Evolutionary conservation across 1,140 invertebrate species (phyloP), one percentile per base, ranked within the genome.

Genomic region (Nylanderia fulva): DNA sequence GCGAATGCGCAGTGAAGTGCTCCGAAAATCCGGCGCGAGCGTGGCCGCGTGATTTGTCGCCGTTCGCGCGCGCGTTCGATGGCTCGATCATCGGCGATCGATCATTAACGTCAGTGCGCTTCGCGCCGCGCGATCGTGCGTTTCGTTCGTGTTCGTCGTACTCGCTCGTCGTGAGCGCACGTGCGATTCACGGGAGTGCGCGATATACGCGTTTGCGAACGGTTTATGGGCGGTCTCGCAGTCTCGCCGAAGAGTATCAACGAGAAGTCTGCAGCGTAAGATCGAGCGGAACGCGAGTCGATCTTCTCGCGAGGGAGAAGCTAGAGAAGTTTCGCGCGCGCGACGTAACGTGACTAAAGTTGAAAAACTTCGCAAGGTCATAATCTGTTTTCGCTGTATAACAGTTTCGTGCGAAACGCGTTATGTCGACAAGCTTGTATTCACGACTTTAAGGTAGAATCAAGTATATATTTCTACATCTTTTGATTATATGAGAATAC

Each of bases 1-100:
- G 72, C 63, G 33, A 42, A 74, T 61, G 48, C 79, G 58, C 72
- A 79, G 72, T 39, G 48, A 66, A 87, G 15, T 11, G 52, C 45
- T 88, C 66, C 61, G 75, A 88, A 88, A 88, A 88, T 85, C 84
- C 83, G 71, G 21, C 39, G 61, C 27, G 86, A 63, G 87, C 27
- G 24, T 48, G 24, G 56, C 56, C 48, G 71, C 77, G 48, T 88
- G 88, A 89, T 89, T 88, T 88, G 84, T 85, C 64, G 66, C 27
- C 58, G 74, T 71, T 27, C 27, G 21, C 36, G 24, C 56, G 11
- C 33, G 72, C 48, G 27, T 21, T 18, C 29, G 29, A 33, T 33
- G 29, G 8, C 39, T 76, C 52, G 45, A 36, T 45, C 45, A 42
- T 52, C n/a, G 6, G 18, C 66, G 15, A 80, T 71, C 33, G 64